Conservation (phyloP, 2,888 invertebrate genomes). For the Conomelus anceps region DNA sequence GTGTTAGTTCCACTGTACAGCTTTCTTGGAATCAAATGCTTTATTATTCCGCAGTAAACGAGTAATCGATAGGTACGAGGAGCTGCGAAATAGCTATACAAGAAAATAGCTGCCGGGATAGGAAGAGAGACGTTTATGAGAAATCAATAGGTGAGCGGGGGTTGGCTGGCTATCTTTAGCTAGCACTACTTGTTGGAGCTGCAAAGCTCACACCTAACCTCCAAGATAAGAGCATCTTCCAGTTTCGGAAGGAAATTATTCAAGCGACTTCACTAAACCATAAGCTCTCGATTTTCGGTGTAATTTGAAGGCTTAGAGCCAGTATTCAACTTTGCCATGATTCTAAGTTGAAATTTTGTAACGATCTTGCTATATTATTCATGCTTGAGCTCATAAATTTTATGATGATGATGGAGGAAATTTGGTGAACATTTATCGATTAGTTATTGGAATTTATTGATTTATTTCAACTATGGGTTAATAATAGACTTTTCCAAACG, state of each 20-base stretch:
- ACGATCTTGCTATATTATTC: background rate
- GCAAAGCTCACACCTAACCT: background rate
- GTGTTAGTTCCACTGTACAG: background rate
- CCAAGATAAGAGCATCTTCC: background rate
- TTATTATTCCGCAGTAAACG: background rate
- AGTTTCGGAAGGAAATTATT: background rate
- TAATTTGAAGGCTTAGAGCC: background rate
- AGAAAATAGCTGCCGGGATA: background rate
- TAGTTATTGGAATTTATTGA: too few species aligned
- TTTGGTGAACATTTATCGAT: background rate
- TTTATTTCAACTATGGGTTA: too few species aligned
- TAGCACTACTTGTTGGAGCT: background rate
- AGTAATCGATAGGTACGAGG: background rate
- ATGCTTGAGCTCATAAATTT: background rate
- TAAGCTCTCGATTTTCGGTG: background rate
- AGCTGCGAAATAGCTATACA: background rate
- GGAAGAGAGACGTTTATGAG: background rate
- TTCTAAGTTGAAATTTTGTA: background rate
- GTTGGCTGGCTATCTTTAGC: background rate
- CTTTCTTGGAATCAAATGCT: background rate
- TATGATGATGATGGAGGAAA: background rate
- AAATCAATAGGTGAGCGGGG: background rate
- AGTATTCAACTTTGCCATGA: too few species aligned
- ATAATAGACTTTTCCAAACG: too few species aligned
- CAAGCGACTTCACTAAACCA: background rate